Percentiles rank a stretch among this genome's conserved stretches.
Evolutionary conservation across 2,888 invertebrate genomes (phyloP).

Genomic region (Corbicula japonica): DNA sequence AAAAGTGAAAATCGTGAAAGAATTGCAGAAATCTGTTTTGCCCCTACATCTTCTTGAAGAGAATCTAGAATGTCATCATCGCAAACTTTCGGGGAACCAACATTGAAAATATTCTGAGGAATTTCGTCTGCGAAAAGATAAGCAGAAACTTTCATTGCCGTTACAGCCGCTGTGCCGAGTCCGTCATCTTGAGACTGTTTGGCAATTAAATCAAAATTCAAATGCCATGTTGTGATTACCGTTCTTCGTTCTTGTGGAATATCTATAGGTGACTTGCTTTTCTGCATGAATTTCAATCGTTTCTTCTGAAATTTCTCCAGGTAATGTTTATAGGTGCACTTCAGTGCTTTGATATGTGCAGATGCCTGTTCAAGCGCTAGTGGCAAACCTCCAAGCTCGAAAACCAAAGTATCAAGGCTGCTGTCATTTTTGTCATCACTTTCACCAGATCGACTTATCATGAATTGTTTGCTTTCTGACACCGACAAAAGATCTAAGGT

Average conservation of each 20-base stretch:
- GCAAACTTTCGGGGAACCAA: too few relatives aligned
- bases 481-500: neutral
- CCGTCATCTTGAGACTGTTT: neutral
- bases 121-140: neutral
- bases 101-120: neutral
- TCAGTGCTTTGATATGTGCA: too few relatives aligned
- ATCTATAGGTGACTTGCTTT: too few relatives aligned
- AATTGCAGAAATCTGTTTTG: neutral
- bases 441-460: neutral
- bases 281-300: too few relatives aligned
- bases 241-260: neutral
- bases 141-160: neutral
- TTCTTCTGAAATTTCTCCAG: neutral
- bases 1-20: constrained; percentile 30
- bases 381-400: too few relatives aligned
- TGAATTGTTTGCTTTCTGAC: neutral
- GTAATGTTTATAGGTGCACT: neutral
- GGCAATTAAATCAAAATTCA: neutral
- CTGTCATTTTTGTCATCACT: too few relatives aligned
- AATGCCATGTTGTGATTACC: too few relatives aligned
- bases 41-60: neutral
- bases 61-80: neutral
- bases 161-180: neutral
- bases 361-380: too few relatives aligned
- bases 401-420: neutral